Percentiles rank a stretch among this genome's conserved stretches.
Conservation (phyloP, 2,113 vertebrate genomes). For the Sylvietta virens region DNA sequence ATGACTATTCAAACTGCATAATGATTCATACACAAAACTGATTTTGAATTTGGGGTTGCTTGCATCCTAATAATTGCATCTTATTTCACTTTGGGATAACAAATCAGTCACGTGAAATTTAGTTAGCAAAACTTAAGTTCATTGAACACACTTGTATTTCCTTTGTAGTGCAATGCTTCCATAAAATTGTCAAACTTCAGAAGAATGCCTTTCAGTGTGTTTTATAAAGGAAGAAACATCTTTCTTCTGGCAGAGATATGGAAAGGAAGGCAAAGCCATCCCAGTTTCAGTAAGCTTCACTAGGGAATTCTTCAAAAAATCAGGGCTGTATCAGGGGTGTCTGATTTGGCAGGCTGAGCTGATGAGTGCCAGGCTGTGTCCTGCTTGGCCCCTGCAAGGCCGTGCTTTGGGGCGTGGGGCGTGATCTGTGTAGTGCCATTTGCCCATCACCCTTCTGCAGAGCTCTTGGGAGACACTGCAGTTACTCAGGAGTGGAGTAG, state of each 20-base stretch:
- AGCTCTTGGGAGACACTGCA: background rate
- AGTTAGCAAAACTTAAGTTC: background rate
- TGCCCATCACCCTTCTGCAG: background rate
- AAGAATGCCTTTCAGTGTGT: background rate
- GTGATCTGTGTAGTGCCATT: background rate
- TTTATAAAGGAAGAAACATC: background rate
- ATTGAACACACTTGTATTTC: background rate
- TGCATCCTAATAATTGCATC: background rate
- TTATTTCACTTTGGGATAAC: background rate
- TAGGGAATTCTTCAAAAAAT: background rate
- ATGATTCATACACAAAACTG: background rate
- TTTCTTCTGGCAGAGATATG: background rate
- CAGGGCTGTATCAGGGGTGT: background rate
- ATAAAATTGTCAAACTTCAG: background rate
- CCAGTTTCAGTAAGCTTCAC: background rate
- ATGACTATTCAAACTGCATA: background rate
- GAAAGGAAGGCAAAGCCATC: background rate
- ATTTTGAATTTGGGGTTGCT: background rate
- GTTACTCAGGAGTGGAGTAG: fast-evolving
- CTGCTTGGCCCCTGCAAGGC: background rate
- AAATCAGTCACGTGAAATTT: background rate
- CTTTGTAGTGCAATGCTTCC: background rate
- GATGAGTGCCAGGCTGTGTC: background rate
- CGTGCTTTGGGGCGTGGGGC: background rate
- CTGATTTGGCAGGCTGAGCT: background rate